Conservation (phyloP, 2,113 vertebrate genomes). For the Chamaetylas fuelleborni region DNA sequence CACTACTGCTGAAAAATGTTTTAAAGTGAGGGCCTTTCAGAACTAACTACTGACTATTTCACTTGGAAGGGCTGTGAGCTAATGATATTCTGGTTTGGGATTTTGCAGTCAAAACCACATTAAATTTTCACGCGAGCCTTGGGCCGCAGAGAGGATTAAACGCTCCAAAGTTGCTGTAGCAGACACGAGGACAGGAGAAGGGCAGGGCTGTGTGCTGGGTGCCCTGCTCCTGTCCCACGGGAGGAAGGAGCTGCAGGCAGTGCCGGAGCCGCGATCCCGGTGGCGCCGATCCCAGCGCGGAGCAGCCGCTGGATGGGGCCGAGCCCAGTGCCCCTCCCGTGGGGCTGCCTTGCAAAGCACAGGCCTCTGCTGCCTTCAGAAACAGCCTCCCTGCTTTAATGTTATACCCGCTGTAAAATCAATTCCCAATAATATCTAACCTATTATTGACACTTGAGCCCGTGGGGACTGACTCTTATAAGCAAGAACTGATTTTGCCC, state of each 20-base stretch:
- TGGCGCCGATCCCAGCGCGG: background rate
- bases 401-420: constrained; percentile 45
- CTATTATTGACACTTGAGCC: constrained; percentile 55
- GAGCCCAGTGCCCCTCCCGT: too few species aligned
- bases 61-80: background rate
- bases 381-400: background rate
- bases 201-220: background rate
- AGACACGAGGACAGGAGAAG: background rate
- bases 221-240: background rate
- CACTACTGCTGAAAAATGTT: background rate
- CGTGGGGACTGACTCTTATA: constrained; percentile 48
- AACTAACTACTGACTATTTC: background rate
- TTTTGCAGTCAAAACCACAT: background rate
- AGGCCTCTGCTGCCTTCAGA: background rate
- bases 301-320: background rate
- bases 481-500: constrained; percentile 67
- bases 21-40: background rate
- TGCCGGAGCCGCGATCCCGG: background rate
- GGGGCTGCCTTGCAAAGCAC: background rate
- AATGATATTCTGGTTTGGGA: background rate
- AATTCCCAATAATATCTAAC: constrained; percentile 18
- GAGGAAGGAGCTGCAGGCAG: background rate
- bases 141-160: background rate
- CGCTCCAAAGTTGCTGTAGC: background rate
- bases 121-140: background rate